Evolutionary conservation across 2,797 vertebrate genomes (phyloP), one percentile per base, ranked within the genome.

Genomic region (Aphelocoma californica): DNA sequence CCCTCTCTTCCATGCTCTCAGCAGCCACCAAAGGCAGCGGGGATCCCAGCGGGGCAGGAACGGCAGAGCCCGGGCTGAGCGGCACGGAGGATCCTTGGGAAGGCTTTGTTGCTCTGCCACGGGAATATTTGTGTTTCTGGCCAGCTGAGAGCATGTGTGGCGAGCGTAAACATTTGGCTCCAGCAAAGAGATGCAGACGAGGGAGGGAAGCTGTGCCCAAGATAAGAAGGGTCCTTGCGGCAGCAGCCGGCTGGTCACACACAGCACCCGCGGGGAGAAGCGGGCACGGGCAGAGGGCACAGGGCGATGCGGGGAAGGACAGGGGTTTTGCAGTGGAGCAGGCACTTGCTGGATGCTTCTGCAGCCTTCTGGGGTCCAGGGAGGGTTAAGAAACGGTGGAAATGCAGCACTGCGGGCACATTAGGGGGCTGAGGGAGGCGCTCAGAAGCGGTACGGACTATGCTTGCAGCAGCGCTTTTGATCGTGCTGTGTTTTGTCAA

Each of bases 251-350:
- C 56, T 8, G 36, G 24, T n/a, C 14, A 6, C 11, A 14, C 2
- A 0, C 34, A 19, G 60, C 50, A 25, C 6, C 42, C 51, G 24
- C 1, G 0, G 73, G 56, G 31, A 56, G 21, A 20, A n/a, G 36
- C 0, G 1, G 56, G 21, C 47, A 34, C 0, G 1, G n/a, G 58
- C 53, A n/a, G 75, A 40, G 42, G n/a, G 58, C 51, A n/a, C 67
- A 40, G 42, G 36, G 23, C 21, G 10, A 4, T 5, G 58, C 8
- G 4, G 4, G 20, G 42, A 18, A 51, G 64, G 64, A 53, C 1
- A 2, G 29, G 13, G 58, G 36, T 20, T 79, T 36, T 23, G 13
- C 51, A 24, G 17, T 0, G 1, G 42, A 67, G 38, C 42, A 24
- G 34, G n/a, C 6, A 6, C 58, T 65, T 8, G 6, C 18, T 18